A percentile compares a stretch with the other conserved stretches of the same genome.
These are phyloP conservation scores for Noctua janthina DNA, from an alignment of 2,888 invertebrate species.

Conservation along the genomic window DNA sequence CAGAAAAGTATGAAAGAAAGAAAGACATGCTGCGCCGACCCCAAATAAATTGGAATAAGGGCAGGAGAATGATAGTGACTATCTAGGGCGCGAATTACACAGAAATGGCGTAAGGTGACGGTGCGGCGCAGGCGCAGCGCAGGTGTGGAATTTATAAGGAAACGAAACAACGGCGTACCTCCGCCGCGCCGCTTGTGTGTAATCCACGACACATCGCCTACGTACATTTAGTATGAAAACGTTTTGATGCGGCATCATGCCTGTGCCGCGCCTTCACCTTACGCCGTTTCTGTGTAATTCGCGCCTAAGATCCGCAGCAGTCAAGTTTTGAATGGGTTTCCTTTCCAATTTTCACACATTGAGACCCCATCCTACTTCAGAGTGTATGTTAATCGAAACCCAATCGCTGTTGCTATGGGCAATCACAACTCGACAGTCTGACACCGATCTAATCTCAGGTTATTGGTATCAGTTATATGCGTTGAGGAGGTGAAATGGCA, in stretches of 20 bases:
- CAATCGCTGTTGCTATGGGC: slow-evolving; percentile 26
- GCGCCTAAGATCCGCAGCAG: neutral
- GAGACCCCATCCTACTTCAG: neutral
- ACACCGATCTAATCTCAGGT: slow-evolving; percentile 29
- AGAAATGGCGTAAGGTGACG: too few species aligned
- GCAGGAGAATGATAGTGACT: neutral
- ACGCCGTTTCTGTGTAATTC: too few species aligned
- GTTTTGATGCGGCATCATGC: too few species aligned
- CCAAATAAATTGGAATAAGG: neutral
- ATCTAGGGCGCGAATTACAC: too few species aligned
- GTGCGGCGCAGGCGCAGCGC: too few species aligned
- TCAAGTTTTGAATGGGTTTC: neutral
- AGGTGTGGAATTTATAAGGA: too few species aligned
- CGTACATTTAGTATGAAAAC: too few species aligned
- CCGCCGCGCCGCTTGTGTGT: too few species aligned
- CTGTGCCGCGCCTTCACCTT: too few species aligned
- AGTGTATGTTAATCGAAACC: slow-evolving; percentile 35
- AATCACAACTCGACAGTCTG: slow-evolving; percentile 32
- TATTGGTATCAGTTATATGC: slow-evolving; percentile 32
- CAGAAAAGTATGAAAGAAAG: neutral
- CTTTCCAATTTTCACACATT: neutral
- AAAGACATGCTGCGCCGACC: neutral
- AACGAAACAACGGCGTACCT: too few species aligned
- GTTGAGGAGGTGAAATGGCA: slow-evolving; percentile 8
- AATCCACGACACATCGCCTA: too few species aligned